Evolutionary conservation across 2,113 vertebrate genomes (phyloP).

Genomic region (Willisornis vidua): DNA sequence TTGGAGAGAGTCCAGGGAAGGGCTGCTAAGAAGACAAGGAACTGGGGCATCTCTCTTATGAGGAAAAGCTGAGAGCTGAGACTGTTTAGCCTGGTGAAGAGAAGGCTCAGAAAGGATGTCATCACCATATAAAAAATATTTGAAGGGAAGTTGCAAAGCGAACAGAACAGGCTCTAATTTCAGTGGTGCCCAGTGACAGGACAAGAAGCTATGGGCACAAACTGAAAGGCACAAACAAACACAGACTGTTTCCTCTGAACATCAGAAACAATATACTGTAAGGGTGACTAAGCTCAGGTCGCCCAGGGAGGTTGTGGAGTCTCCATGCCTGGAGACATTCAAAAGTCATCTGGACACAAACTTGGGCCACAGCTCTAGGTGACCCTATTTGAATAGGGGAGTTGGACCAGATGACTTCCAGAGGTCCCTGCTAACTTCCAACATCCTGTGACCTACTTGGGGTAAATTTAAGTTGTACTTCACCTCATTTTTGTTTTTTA

Average conservation of each 20-base stretch:
- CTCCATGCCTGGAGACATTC: background rate
- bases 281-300: background rate
- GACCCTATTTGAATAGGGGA: background rate
- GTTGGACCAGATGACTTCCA: background rate
- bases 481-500: background rate
- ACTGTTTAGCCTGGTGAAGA: background rate
- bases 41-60: background rate
- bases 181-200: background rate
- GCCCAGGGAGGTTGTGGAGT: background rate
- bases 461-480: background rate
- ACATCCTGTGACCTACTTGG: background rate
- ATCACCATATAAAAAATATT: background rate
- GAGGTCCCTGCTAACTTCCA: background rate
- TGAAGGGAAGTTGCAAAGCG: background rate
- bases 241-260: background rate
- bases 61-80: background rate
- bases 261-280: background rate
- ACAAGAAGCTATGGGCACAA: background rate
- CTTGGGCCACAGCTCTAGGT: background rate
- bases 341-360: background rate
- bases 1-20: background rate
- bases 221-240: background rate
- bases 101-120: background rate
- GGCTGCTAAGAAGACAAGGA: background rate
- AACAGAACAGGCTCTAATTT: background rate